phyloP scores from a whole-genome alignment of 1,140 invertebrate genomes.

The Aleiodes sp. region DNA sequence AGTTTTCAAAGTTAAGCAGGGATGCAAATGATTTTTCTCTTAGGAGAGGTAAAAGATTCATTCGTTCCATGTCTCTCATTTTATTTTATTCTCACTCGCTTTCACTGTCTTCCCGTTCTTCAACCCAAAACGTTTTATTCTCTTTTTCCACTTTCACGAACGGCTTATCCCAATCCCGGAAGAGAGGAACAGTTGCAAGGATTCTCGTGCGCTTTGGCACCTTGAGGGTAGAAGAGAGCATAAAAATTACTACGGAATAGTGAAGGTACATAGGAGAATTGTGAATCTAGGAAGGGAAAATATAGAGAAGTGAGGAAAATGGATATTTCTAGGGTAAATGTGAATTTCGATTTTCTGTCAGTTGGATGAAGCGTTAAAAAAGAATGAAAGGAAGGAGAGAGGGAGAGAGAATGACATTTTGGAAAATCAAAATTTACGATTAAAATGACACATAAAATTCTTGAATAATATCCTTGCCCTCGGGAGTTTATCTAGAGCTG shows the following conservation, averaged over 20 bases:
- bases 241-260: conserved; percentile 1
- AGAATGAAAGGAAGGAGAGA: too few species aligned
- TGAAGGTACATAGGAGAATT: neutral
- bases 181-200: neutral
- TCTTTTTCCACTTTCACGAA: conserved; percentile 1
- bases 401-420: neutral
- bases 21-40: too few species aligned
- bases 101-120: too few species aligned
- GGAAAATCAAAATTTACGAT: neutral
- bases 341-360: neutral
- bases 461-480: neutral
- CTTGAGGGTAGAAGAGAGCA: neutral
- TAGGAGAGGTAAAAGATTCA: too few species aligned
- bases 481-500: neutral
- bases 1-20: too few species aligned
- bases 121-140: too few species aligned
- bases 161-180: neutral
- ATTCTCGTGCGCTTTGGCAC: conserved; percentile 1
- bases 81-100: neutral
- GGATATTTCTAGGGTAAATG: neutral
- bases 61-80: neutral
- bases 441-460: neutral
- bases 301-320: too few species aligned
- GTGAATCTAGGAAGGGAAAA: neutral
- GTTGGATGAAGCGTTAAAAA: too few species aligned